Base-by-base conservation (phyloP, 1,140 invertebrate species). In the Drosophila orena region DNA sequence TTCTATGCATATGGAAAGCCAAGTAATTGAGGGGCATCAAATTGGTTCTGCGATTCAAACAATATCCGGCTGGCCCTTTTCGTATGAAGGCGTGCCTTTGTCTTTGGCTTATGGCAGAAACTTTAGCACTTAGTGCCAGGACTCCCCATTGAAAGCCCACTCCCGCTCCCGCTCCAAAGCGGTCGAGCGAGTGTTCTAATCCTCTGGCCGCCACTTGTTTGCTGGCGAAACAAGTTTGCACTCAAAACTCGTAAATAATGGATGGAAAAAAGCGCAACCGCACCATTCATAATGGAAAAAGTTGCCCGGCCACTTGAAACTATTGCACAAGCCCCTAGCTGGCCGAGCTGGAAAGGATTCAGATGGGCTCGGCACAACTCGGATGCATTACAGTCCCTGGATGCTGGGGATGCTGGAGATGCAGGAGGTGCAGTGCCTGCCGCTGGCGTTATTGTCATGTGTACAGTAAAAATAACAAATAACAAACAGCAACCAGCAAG, bases 261-360 rank as follows among this genome's bases (percentile, higher is more conserved):
- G 81, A 88, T 86, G 79, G 72, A 69, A 79, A 88, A 89, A 89
- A 89, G 85, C 80, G 84, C 85, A 89, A 84, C 85, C 84, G 85
- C 81, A 85, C 85, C 85, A 90, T 89, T 88, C 85, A 89, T 89
- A 89, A 89, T 89, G 84, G 84, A 89, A 89, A 89, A 89, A 89
- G 84, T 89, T 89, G 77, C 65, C 57, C 59, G 44, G 71, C 81
- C 84, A 89, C 84, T 88, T 76, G 72, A 88, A 81, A 88, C 77
- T 89, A 88, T 80, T 89, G 84, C 84, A 83, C 79, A 84, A 79
- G 76, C 79, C 62, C 62, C 59, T 61, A 58, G 57, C 52, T 43
- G 46, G 42, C 27, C 59, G 50, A 43, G 38, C 27, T 30, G 59
- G 38, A 22, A 47, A 68, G 66, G 64, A 70, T 70, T 70, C 65